phyloP scores from a whole-genome alignment of 2,113 vertebrate genomes.

The Propithecus coquereli region DNA sequence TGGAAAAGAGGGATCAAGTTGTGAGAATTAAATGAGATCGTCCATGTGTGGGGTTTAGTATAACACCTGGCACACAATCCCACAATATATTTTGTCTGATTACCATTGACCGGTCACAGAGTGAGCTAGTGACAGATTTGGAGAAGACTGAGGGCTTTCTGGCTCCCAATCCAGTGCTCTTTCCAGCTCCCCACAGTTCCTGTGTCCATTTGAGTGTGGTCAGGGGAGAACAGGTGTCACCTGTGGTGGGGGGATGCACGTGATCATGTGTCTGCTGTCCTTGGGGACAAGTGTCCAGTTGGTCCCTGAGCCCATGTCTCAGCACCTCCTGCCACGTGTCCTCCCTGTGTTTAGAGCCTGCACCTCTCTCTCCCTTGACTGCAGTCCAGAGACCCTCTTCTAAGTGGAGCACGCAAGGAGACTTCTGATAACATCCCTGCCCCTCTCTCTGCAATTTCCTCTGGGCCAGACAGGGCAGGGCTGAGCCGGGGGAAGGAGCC shows the following conservation, averaged over 20 bases:
- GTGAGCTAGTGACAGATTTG: not conserved
- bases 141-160: not conserved
- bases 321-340: not conserved
- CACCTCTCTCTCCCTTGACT: too few species aligned
- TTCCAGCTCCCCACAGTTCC: not conserved
- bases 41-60: not conserved
- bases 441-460: conserved; percentile 58
- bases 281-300: not conserved
- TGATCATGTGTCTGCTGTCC: not conserved
- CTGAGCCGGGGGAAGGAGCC: not conserved
- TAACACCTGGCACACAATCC: not conserved
- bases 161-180: not conserved
- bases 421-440: not conserved
- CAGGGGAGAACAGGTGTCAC: not conserved
- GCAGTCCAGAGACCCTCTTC: not conserved
- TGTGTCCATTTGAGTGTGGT: not conserved
- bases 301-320: not conserved
- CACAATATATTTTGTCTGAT: not conserved
- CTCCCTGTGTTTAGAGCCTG: not conserved
- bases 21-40: not conserved
- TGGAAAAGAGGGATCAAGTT: not conserved
- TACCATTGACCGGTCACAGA: not conserved
- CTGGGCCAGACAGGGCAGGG: conserved; percentile 20
- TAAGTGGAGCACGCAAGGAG: not conserved
- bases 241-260: not conserved